phyloP scores from a whole-genome alignment of 1,140 invertebrate genomes.

The Ceratoteleas bidentatus region DNA sequence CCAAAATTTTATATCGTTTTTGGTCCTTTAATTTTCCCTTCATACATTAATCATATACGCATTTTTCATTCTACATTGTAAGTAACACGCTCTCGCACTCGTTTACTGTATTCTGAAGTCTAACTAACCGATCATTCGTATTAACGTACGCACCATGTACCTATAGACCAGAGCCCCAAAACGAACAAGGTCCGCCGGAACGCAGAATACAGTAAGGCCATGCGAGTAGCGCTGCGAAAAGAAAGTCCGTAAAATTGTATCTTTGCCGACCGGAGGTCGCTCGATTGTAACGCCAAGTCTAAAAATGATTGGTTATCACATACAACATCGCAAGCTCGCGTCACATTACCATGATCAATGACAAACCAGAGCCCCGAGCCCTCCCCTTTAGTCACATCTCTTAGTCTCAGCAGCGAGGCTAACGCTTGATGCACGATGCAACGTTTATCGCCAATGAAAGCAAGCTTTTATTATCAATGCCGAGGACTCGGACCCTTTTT shows the following conservation, averaged over 20 bases:
- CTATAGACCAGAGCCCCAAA: no score
- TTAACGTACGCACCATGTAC: conserved; percentile 31
- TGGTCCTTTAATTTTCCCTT: conserved; percentile 67
- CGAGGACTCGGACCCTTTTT: not conserved
- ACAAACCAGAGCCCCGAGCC: conserved; percentile 82
- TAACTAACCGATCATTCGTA: conserved; percentile 44
- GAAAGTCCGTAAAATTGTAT: conserved; percentile 42
- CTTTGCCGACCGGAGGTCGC: conserved; percentile 46
- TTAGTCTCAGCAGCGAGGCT: conserved; percentile 33
- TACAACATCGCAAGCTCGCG: conserved; percentile 64
- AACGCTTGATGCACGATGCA: conserved; percentile 51
- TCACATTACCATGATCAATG: conserved; percentile 80
- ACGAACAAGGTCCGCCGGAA: not conserved
- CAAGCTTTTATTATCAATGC: not conserved
- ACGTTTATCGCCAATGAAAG: conserved; percentile 17
- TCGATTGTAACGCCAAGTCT: conserved; percentile 51
- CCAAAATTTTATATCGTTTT: conserved; percentile 71
- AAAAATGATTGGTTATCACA: conserved; percentile 65
- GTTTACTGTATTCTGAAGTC: conserved; percentile 63
- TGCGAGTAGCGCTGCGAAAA: conserved; percentile 57
- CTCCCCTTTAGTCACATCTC: conserved; percentile 68
- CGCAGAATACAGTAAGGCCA: conserved; percentile 61
- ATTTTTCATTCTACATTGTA: conserved; percentile 60
- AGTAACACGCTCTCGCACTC: conserved; percentile 63
- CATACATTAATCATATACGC: conserved; percentile 64